Conservation (phyloP, 2,888 invertebrate species). For the Galeopsomyia nigrocyanea region DNA sequence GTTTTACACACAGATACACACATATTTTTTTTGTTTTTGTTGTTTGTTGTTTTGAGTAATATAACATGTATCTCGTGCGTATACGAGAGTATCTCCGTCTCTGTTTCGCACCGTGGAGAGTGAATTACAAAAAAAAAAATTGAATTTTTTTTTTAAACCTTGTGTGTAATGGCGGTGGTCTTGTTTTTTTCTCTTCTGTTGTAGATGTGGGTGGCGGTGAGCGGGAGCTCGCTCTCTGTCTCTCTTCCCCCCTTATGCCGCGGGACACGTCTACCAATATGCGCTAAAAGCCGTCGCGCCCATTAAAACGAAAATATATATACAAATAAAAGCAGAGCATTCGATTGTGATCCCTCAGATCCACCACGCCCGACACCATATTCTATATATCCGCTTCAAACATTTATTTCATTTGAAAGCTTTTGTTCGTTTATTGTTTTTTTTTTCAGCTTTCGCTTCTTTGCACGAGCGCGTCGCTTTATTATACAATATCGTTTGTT, state of each 20-base stretch:
- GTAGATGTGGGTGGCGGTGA: constrained; percentile 70
- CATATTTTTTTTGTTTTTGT: background rate
- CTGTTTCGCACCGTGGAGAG: constrained; percentile 7
- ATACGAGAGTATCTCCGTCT: background rate
- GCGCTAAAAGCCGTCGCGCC: constrained; percentile 1
- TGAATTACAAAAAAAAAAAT: no score
- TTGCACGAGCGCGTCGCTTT: no score
- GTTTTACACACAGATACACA: constrained; percentile 20
- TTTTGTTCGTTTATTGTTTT: constrained; percentile 9
- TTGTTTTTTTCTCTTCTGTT: constrained; percentile 67
- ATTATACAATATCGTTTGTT: no score
- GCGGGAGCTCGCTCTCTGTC: constrained; percentile 63
- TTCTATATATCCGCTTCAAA: constrained; percentile 18
- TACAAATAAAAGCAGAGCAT: constrained; percentile 2
- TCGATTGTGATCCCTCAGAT: constrained; percentile 37
- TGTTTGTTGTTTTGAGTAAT: background rate
- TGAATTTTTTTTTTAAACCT: no score
- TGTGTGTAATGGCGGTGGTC: constrained; percentile 68
- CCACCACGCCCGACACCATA: constrained; percentile 39
- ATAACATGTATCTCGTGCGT: background rate
- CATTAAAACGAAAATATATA: constrained; percentile 1
- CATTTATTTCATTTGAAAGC: background rate
- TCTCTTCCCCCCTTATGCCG: constrained; percentile 46
- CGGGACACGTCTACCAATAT: constrained; percentile 11
- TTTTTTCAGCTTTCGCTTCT: background rate